Conservation (phyloP, 2,888 invertebrate species). For the Ophion ventricosus region DNA sequence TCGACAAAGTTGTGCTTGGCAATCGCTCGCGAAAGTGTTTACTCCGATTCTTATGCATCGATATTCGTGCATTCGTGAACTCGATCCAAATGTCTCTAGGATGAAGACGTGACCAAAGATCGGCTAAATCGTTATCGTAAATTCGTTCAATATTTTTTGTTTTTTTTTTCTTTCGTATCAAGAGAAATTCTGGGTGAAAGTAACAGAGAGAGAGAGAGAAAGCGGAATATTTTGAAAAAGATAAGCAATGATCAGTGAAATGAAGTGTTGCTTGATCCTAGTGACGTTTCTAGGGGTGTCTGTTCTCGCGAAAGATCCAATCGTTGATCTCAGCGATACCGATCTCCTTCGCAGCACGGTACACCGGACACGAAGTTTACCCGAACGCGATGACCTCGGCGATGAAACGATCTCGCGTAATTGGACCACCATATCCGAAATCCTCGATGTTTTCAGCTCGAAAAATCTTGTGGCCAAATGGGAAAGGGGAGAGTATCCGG, state of each 20-base stretch:
- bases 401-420: slow-evolving; percentile 63
- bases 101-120: slow-evolving; percentile 53
- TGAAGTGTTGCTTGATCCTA: slow-evolving; percentile 58
- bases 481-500: slow-evolving; percentile 80
- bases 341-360: slow-evolving; percentile 56
- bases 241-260: slow-evolving; percentile 56
- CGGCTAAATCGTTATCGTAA: background rate
- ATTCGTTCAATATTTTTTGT: background rate
- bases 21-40: background rate
- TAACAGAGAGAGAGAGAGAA: background rate
- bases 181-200: background rate
- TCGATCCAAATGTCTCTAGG: slow-evolving; percentile 21
- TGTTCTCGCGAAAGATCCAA: slow-evolving; percentile 51
- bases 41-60: background rate
- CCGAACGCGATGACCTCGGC: slow-evolving; percentile 60
- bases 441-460: slow-evolving; percentile 78
- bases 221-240: background rate
- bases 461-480: slow-evolving; percentile 84
- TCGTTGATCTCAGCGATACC: slow-evolving; percentile 18
- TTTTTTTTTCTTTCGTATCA: background rate
- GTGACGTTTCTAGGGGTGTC: slow-evolving; percentile 37
- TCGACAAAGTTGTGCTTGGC: background rate
- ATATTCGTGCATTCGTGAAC: slow-evolving; percentile 18
- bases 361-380: slow-evolving; percentile 73
- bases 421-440: slow-evolving; percentile 78